Conservation (phyloP, 2,888 invertebrate species). For the Hypena proboscidalis region DNA sequence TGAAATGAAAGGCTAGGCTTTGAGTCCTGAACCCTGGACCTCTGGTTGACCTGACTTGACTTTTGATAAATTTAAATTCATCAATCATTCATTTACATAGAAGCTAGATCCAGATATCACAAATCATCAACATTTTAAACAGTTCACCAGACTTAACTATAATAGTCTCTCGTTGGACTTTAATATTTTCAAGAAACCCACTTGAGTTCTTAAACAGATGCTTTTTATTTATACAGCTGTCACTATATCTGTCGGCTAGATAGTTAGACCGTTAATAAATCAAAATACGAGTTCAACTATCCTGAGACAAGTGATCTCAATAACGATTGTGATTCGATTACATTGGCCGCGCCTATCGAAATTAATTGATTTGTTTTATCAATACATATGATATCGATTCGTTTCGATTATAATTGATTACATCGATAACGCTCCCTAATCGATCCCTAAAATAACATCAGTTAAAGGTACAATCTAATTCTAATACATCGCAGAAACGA, state of each 20-base stretch:
- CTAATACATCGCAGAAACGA: constrained; percentile 12
- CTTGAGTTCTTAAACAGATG: constrained; percentile 38
- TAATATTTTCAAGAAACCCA: constrained; percentile 18
- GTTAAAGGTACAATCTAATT: too few species aligned
- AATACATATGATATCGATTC: constrained; percentile 13
- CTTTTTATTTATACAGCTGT: constrained; percentile 39
- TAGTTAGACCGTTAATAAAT: constrained; percentile 33
- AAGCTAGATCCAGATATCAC: too few species aligned
- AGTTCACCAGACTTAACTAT: too few species aligned
- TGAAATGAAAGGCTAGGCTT: too few species aligned
- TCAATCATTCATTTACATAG: too few species aligned
- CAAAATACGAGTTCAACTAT: constrained; percentile 36
- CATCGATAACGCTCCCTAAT: constrained; percentile 30
- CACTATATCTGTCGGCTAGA: constrained; percentile 31
- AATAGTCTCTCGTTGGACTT: not conserved
- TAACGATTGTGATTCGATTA: constrained; percentile 37
- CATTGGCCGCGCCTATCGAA: constrained; percentile 26
- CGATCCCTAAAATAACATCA: constrained; percentile 20
- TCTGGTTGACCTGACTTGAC: too few species aligned
- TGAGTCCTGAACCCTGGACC: too few species aligned
- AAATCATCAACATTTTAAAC: too few species aligned
- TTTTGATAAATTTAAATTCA: too few species aligned
- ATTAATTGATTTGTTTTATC: constrained; percentile 33
- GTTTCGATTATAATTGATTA: constrained; percentile 30
- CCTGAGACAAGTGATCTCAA: constrained; percentile 32